A percentile compares a stretch with the other conserved stretches of the same genome.
These are phyloP conservation scores for Leptura quadrifasciata DNA, from an alignment of 2,888 invertebrate genomes.

Conservation along the genomic window DNA sequence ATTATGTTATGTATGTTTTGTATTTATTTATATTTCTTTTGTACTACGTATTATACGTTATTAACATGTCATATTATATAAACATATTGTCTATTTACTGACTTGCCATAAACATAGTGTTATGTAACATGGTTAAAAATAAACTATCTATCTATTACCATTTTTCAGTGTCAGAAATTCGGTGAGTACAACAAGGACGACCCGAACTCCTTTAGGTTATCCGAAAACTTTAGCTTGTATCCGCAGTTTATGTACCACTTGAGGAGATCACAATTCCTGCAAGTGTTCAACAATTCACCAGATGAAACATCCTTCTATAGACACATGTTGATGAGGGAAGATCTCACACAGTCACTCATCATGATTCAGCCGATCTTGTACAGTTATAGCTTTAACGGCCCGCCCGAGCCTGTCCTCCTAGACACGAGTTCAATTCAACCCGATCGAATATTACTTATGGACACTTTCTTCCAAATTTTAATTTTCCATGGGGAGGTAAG, in stretches of 20 bases:
- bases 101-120: no score
- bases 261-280: slow-evolving; percentile 97
- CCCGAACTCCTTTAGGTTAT: slow-evolving; percentile 95
- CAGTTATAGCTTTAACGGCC: slow-evolving; percentile 98
- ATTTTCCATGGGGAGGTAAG: slow-evolving; percentile 98
- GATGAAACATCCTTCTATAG: slow-evolving; percentile 99
- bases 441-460: slow-evolving; percentile 98
- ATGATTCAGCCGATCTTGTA: slow-evolving; percentile 99
- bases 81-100: no score
- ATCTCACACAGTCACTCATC: slow-evolving; percentile 96
- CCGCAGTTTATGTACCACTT: slow-evolving; percentile 99
- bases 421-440: slow-evolving; percentile 98
- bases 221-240: slow-evolving; percentile 98
- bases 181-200: slow-evolving; percentile 99
- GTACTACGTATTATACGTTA: no score
- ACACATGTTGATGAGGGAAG: slow-evolving; percentile 98
- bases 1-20: no score
- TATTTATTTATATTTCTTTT: no score
- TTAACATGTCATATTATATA: no score
- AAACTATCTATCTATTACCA: neutral
- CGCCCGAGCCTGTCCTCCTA: slow-evolving; percentile 96
- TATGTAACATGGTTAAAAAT: no score
- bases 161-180: slow-evolving; percentile 96
- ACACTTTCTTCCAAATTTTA: slow-evolving; percentile 99
- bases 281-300: slow-evolving; percentile 99